These are phyloP conservation scores for Coptotermes formosanus DNA, from an alignment of 1,140 invertebrate species.

Conservation along the genomic window DNA sequence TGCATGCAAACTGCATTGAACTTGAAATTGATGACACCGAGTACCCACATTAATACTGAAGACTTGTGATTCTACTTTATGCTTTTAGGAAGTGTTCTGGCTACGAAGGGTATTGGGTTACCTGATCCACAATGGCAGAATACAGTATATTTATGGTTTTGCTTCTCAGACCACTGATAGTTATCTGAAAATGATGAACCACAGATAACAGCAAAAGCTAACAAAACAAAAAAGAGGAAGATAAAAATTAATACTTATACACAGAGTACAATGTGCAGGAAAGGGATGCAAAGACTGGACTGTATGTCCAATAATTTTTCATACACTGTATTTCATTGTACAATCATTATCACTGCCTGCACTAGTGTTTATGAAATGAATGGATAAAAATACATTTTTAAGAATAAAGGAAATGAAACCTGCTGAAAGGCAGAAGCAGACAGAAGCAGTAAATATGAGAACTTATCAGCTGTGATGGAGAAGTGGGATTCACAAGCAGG, in stretches of 20 bases:
- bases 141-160: background rate
- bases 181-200: background rate
- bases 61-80: background rate
- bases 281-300: background rate
- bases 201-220: background rate
- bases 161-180: background rate
- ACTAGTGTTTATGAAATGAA: background rate
- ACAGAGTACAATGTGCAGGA: background rate
- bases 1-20: constrained; percentile 1
- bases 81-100: background rate
- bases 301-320: background rate
- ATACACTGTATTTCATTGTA: background rate
- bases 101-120: background rate
- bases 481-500: no score
- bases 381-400: background rate
- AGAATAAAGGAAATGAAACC: background rate
- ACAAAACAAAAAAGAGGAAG: background rate
- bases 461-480: no score
- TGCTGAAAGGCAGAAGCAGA: background rate
- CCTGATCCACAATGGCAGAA: background rate
- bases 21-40: background rate
- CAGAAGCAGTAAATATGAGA: background rate
- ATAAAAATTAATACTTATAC: background rate
- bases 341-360: background rate
- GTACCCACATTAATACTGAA: constrained; percentile 12